Conservation (phyloP, 2,888 invertebrate genomes). For the Ligdia adustata region DNA sequence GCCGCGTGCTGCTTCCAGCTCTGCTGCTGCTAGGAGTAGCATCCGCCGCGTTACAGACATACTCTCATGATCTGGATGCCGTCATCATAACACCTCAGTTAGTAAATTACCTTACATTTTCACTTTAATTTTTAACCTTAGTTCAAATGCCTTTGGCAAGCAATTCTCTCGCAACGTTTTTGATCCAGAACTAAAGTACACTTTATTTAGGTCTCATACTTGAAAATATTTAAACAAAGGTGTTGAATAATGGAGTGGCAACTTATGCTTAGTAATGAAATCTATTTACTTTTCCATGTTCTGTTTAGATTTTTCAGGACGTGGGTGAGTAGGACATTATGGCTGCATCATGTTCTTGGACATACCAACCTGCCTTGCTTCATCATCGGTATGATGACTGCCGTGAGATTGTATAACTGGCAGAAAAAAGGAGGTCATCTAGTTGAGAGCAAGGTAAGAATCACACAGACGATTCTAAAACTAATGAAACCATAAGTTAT, state of each 20-base stretch:
- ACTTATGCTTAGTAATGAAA: too few species aligned
- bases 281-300: too few species aligned
- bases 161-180: too few species aligned
- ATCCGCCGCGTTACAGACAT: constrained; percentile 16
- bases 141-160: too few species aligned
- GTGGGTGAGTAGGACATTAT: constrained; percentile 4
- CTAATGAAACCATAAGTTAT: too few species aligned
- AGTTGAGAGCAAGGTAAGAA: constrained; percentile 14
- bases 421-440: constrained; percentile 14
- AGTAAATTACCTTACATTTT: too few species aligned
- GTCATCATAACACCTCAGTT: constrained; percentile 20
- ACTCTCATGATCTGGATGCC: constrained; percentile 20
- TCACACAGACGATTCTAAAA: too few species aligned
- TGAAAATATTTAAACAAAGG: too few species aligned
- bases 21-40: neutral
- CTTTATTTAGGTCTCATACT: too few species aligned
- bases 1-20: neutral
- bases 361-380: constrained; percentile 46
- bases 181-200: too few species aligned
- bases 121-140: too few species aligned
- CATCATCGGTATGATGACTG: constrained; percentile 42
- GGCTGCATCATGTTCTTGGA: constrained; percentile 32
- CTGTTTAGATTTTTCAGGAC: constrained; percentile 22
- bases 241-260: too few species aligned
- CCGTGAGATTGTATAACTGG: constrained; percentile 15